Percentiles rank a stretch among this genome's conserved stretches.
Evolutionary conservation across 2,888 invertebrate species (phyloP).

Genomic region (Eristalinus sepulchralis): DNA sequence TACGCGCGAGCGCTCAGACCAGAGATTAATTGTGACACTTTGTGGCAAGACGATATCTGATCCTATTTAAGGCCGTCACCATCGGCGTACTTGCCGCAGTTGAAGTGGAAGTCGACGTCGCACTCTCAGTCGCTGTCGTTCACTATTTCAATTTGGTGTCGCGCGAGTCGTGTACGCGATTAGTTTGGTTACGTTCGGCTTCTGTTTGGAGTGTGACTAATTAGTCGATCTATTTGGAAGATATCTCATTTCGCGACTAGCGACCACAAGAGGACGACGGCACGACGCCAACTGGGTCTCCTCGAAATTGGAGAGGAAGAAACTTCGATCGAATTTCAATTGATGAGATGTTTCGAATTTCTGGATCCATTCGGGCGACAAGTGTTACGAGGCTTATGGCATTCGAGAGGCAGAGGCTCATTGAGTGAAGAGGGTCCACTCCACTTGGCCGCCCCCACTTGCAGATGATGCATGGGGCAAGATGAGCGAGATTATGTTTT

Average conservation of each 20-base stretch:
- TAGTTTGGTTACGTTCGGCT: conserved; percentile 48
- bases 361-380: not conserved
- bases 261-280: conserved; percentile 31
- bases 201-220: conserved; percentile 50
- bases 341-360: not conserved
- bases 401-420: conserved; percentile 7
- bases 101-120: not conserved
- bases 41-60: conserved; percentile 58
- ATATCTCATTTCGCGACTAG: conserved; percentile 15
- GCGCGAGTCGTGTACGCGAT: conserved; percentile 61
- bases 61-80: conserved; percentile 31
- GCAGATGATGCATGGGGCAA: conserved; percentile 38
- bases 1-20: conserved; percentile 2
- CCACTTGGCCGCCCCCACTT: conserved; percentile 57
- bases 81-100: not conserved
- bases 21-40: conserved; percentile 59
- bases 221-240: conserved; percentile 45
- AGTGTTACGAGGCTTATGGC: conserved; percentile 2
- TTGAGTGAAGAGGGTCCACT: conserved; percentile 49
- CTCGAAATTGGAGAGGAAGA: conserved; percentile 4
- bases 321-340: conserved; percentile 39
- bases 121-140: not conserved
- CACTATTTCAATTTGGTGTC: conserved; percentile 49
- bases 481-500: conserved; percentile 53
- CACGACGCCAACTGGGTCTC: not conserved